Percentiles rank a stretch among this genome's conserved stretches.
Evolutionary conservation across 2,113 vertebrate genomes (phyloP).

Genomic region (Lepus timidus): DNA sequence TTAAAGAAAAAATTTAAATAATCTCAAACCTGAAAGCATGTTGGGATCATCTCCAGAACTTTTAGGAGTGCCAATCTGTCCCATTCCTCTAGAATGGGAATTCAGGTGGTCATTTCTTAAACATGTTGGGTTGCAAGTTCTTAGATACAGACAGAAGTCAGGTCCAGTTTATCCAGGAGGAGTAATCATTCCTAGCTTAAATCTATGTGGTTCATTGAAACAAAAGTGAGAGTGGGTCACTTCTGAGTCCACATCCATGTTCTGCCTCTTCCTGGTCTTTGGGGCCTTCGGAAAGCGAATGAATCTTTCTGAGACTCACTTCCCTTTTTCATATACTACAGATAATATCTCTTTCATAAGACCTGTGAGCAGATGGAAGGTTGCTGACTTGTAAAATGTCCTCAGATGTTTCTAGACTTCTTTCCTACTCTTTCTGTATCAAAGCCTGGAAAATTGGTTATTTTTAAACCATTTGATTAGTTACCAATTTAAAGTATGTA

Average conservation of each 20-base stretch:
- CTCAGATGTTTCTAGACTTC: neutral
- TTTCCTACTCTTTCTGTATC: neutral
- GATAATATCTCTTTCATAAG: neutral
- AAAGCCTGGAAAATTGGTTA: neutral
- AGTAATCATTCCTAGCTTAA: neutral
- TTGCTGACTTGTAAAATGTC: neutral
- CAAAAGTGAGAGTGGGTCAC: neutral
- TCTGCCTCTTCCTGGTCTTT: neutral
- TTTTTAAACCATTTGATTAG: neutral
- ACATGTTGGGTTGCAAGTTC: neutral
- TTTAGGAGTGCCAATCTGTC: no score
- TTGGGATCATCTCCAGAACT: neutral
- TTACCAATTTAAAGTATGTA: neutral
- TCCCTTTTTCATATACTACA: conserved; percentile 18
- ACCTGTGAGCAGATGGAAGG: neutral
- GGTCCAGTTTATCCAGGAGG: neutral
- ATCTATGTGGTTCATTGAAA: neutral
- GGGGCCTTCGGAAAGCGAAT: neutral
- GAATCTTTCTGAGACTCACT: neutral
- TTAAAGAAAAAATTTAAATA: no score
- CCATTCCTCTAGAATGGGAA: neutral
- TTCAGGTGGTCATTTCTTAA: neutral
- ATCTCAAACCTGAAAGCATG: neutral
- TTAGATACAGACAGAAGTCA: neutral
- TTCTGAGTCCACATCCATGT: fast-evolving